Evolutionary conservation across 1,140 invertebrate species (phyloP).

Genomic region (Sesamia nonagrioides): DNA sequence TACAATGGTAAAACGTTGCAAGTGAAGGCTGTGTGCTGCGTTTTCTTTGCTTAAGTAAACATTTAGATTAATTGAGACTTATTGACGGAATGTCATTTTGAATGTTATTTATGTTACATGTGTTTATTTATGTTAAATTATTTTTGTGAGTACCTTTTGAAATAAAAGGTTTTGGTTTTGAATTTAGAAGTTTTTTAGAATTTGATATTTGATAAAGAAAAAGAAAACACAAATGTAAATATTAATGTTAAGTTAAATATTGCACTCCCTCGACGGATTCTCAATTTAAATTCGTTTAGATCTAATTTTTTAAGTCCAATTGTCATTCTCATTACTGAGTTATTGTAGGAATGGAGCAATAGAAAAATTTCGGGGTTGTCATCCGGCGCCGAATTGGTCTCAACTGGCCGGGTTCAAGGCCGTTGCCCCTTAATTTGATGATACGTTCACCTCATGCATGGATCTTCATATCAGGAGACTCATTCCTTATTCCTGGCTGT

Average conservation of each 20-base stretch:
- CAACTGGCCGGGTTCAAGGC: conserved; percentile 44
- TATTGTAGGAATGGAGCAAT: conserved; percentile 37
- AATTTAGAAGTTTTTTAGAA: neutral
- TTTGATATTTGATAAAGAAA: neutral
- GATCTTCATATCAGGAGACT: neutral
- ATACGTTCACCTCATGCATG: conserved; percentile 48
- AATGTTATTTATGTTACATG: neutral
- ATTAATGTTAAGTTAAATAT: neutral
- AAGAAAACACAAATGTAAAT: neutral
- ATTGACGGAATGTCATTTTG: neutral
- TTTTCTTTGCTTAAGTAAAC: conserved; percentile 19
- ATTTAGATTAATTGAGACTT: conserved; percentile 9
- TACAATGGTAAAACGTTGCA: conserved; percentile 20
- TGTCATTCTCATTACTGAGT: conserved; percentile 21
- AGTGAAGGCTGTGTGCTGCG: neutral
- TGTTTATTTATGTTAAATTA: neutral
- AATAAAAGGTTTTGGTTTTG: neutral
- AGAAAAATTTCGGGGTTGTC: conserved; percentile 46
- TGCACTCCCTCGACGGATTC: neutral
- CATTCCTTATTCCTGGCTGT: conserved; percentile 23
- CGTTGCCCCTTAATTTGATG: conserved; percentile 56
- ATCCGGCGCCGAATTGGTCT: conserved; percentile 47
- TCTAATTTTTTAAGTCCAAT: conserved; percentile 28
- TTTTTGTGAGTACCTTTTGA: neutral
- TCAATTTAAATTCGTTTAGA: conserved; percentile 22